A percentile compares a stretch with the other conserved stretches of the same genome.
Conservation (phyloP, 2,797 vertebrate species). For the Tympanoctomys barrerae region DNA sequence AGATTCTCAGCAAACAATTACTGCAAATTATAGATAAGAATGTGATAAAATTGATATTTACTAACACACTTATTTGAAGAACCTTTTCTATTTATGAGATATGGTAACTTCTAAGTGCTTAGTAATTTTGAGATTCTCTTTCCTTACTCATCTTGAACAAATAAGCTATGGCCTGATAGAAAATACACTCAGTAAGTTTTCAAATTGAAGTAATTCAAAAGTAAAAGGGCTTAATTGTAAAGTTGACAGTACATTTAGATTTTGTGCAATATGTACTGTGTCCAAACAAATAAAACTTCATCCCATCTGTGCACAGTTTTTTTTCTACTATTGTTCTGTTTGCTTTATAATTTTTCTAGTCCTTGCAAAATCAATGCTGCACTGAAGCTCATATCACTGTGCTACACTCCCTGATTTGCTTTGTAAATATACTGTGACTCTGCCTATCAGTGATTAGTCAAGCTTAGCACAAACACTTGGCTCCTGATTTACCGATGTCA, state of each 20-base stretch:
- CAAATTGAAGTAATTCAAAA: neutral
- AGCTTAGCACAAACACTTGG: neutral
- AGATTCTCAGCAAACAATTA: constrained; percentile 35
- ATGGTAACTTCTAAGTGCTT: neutral
- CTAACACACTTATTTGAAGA: constrained; percentile 6
- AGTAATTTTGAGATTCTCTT: neutral
- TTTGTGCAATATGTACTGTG: neutral
- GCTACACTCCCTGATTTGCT: neutral
- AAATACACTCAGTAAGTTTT: constrained; percentile 19
- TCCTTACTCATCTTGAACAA: neutral
- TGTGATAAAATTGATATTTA: neutral
- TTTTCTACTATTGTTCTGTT: neutral
- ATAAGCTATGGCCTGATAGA: neutral
- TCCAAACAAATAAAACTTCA: neutral
- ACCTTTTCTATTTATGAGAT: neutral
- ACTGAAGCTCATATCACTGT: neutral
- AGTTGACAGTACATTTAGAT: neutral
- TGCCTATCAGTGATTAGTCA: neutral
- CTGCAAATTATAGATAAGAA: constrained; percentile 33
- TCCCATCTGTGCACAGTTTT: neutral
- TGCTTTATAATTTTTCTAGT: neutral
- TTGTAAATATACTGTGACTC: neutral
- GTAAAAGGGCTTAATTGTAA: constrained; percentile 3
- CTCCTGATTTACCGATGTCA: too few relatives aligned
- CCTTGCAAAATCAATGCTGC: neutral